phyloP scores from a whole-genome alignment of 2,113 vertebrate genomes.

The Dinomys branickii region DNA sequence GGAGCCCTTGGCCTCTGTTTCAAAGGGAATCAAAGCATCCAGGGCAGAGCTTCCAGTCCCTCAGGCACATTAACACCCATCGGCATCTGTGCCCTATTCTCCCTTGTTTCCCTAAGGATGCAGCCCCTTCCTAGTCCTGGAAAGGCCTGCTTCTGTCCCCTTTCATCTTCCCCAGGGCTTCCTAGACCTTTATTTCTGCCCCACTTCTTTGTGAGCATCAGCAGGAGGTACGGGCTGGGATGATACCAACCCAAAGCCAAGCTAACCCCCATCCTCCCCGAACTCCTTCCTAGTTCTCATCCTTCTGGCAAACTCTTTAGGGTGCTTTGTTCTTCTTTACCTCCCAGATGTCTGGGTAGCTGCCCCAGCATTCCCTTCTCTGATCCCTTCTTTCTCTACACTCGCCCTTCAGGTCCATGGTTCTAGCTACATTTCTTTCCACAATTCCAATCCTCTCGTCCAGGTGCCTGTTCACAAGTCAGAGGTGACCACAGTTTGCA shows the following conservation, averaged over 20 bases:
- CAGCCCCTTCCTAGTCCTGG: neutral
- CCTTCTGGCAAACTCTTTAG: neutral
- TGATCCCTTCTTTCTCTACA: neutral
- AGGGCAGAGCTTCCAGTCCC: neutral
- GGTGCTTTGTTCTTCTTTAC: neutral
- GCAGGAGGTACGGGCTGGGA: neutral
- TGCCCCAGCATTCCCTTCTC: neutral
- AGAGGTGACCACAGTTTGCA: neutral
- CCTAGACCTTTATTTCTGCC: neutral
- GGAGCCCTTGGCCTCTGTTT: neutral
- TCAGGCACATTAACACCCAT: neutral
- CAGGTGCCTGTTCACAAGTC: neutral
- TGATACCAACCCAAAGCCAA: neutral
- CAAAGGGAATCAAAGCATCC: neutral
- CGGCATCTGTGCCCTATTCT: no score
- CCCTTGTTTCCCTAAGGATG: fast-evolving
- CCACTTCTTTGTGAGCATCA: neutral
- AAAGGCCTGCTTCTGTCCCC: neutral
- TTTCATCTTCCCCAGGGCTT: neutral
- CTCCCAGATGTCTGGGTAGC: neutral
- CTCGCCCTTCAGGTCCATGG: neutral
- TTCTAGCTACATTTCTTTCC: neutral
- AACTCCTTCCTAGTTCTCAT: neutral
- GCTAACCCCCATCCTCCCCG: neutral
- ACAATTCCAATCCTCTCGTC: no score